Conservation (phyloP, 2,888 invertebrate genomes). For the Icerya purchasi region DNA sequence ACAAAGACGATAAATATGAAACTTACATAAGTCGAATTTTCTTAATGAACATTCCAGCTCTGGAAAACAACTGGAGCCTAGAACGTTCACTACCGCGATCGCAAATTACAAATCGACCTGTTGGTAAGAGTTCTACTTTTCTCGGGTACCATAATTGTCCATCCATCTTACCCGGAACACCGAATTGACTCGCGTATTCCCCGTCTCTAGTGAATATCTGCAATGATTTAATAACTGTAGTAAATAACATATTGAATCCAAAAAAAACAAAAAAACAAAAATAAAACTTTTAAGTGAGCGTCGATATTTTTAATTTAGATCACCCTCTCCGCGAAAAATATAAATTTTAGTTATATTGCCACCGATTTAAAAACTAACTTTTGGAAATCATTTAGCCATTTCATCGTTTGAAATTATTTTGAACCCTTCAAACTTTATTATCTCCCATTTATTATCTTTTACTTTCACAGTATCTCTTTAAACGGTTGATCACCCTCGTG, state of each 20-base stretch:
- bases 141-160: slow-evolving; percentile 94
- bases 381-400: too few species aligned
- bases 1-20: background rate
- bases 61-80: slow-evolving; percentile 92
- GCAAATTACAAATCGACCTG: slow-evolving; percentile 86
- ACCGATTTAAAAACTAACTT: too few species aligned
- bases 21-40: slow-evolving; percentile 57
- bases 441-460: too few species aligned
- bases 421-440: too few species aligned
- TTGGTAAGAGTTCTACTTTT: slow-evolving; percentile 78
- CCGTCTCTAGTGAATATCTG: slow-evolving; percentile 86
- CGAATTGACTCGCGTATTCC: slow-evolving; percentile 81
- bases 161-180: slow-evolving; percentile 83
- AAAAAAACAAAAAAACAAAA: too few species aligned
- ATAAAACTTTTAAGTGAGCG: too few species aligned
- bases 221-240: background rate
- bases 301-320: too few species aligned
- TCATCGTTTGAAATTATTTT: too few species aligned
- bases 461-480: too few species aligned
- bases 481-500: too few species aligned
- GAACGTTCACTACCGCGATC: slow-evolving; percentile 91
- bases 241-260: background rate
- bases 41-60: slow-evolving; percentile 83
- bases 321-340: too few species aligned
- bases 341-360: too few species aligned